phyloP scores from a whole-genome alignment of 2,888 invertebrate species.

The Icerya purchasi region DNA sequence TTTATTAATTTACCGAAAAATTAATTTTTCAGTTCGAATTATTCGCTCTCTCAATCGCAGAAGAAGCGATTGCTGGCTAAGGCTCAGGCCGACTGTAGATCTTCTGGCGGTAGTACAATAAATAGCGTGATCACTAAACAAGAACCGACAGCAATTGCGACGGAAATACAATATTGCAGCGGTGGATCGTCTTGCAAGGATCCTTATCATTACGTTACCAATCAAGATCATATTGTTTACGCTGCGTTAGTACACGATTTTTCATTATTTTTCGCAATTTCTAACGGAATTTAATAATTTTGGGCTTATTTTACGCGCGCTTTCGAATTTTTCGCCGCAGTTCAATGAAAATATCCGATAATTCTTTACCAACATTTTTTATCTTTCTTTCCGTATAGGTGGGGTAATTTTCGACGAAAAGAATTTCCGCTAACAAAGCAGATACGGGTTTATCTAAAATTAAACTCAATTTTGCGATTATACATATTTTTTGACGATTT shows the following conservation, averaged over 20 bases:
- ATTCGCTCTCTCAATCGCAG: constrained; percentile 36
- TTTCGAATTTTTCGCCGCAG: neutral
- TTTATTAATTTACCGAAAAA: too few species aligned
- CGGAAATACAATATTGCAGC: constrained; percentile 23
- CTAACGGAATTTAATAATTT: neutral
- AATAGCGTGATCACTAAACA: constrained; percentile 32
- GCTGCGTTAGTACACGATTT: constrained; percentile 22
- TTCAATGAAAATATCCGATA: neutral
- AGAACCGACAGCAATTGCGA: constrained; percentile 29
- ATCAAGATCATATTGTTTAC: constrained; percentile 30
- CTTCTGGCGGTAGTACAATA: constrained; percentile 19
- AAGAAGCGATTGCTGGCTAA: constrained; percentile 75
- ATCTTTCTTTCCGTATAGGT: too few species aligned
- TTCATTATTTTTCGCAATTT: too few species aligned
- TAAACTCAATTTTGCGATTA: too few species aligned
- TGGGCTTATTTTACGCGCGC: neutral
- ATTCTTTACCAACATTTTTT: too few species aligned
- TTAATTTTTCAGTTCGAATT: constrained; percentile 13
- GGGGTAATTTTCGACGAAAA: too few species aligned
- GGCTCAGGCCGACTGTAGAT: constrained; percentile 48
- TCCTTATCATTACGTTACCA: constrained; percentile 20
- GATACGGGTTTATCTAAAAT: too few species aligned
- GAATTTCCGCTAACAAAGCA: too few species aligned
- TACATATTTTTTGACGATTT: too few species aligned
- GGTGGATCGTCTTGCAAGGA: constrained; percentile 20